Evolutionary conservation across 1,140 invertebrate genomes (phyloP), one percentile per base, ranked within the genome.

Genomic region (Panagrolaimus sp.): DNA sequence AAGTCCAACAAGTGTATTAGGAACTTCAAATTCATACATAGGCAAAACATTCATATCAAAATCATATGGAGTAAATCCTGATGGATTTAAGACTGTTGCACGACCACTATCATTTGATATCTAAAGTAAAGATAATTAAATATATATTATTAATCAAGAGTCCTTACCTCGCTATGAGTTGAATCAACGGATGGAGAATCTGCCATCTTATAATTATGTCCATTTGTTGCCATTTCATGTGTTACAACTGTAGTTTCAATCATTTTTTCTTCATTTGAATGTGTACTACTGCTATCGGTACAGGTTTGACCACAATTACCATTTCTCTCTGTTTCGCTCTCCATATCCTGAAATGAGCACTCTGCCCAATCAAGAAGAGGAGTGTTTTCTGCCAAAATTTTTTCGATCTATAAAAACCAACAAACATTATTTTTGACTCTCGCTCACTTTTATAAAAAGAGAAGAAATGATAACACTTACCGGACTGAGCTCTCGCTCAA

Each of bases 1-100:
- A 9, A 82, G 66, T n/a, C 80, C 80, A 65, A 82, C 80, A 47
- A 82, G 69, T 31, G 78, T 80, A 71, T 82, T 82, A 20, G 82
- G 81, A 46, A 82, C 77, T 62, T 82, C 80, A 65, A 82, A 82
- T 63, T 82, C 80, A 71, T 82, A 82, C 66, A 81, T 76, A n/a
- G 80, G 78, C 1, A 44, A 23, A 5, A 71, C 68, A 5, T 25
- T 51, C 25, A 68, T 16, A 38, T 64, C 42, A 31, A 77, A 16
- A 53, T 72, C 74, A 42, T 76, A 79, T 25, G 74, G 74, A 48
- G 73, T 44, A 44, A 74, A 38, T 77, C 66, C 51, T 63, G 57
- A 42, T 48, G 73, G 25, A 68, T 20, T 20, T 27, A 57, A 25
- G 5, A 57, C 76, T 13, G 74, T 79, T 9, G 74, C 74, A 9